Evolutionary conservation across 2,113 vertebrate genomes (phyloP).

Genomic region (Gymnobelideus leadbeateri): DNA sequence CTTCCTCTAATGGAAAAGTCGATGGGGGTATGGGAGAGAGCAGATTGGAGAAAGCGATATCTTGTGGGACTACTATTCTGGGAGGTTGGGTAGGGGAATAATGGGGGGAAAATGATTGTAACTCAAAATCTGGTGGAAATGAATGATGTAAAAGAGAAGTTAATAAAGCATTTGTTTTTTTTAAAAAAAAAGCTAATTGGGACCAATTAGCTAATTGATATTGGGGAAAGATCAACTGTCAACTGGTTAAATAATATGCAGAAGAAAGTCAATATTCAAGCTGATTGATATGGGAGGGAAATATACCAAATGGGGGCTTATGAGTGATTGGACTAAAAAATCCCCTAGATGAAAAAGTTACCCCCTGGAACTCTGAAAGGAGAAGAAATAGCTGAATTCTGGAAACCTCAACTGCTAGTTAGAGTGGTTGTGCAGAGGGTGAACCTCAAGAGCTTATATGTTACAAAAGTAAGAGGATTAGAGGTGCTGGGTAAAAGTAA

Average conservation of each 20-base stretch:
- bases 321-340: not conserved
- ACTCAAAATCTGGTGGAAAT: too few species aligned
- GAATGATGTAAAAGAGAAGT: too few species aligned
- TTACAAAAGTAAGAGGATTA: not conserved
- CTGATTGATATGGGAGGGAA: not conserved
- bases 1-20: too few species aligned
- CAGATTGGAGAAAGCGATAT: too few species aligned
- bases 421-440: not conserved
- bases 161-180: too few species aligned
- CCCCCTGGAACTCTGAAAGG: not conserved
- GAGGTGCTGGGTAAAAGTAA: not conserved
- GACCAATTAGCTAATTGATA: not conserved
- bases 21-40: too few species aligned
- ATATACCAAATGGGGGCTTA: not conserved
- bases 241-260: not conserved
- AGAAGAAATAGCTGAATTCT: not conserved
- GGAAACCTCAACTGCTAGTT: not conserved
- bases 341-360: not conserved
- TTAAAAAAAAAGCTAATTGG: not conserved
- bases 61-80: too few species aligned
- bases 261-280: not conserved
- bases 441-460: not conserved
- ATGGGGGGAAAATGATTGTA: too few species aligned
- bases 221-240: not conserved
- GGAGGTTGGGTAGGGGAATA: too few species aligned